Evolutionary conservation across 2,797 vertebrate genomes (phyloP), one percentile per base, ranked within the genome.

Genomic region (Botia kubotai): DNA sequence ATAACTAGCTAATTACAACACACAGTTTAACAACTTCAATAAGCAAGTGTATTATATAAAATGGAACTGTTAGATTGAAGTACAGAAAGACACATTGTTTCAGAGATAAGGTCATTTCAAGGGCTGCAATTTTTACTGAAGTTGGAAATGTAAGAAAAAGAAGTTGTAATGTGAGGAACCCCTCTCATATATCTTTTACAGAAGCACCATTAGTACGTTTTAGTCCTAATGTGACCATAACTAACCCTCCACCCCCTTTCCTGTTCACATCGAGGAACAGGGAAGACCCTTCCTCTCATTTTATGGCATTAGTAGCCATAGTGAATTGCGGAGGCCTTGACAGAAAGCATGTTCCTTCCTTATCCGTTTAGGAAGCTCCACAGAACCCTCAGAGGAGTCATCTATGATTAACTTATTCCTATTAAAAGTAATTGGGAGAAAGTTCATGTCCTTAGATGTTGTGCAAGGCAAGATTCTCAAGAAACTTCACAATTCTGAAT

Each of bases 371-470:
- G 97, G 96, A 98, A 97, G 93, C 95, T 85, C 91, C 92, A 85
- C 84, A 43, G 21, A 91, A 90, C 91, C 92, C 97, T 94, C 96
- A 89, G 87, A 95, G 93, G 96, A 96, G 94, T 92, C 95, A 95
- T 97, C 93, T 95, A 88, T 92, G 75, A 91, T 94, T 95, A 94
- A 94, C 93, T 94, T 79, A 90, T 93, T 95, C 94, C 96, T 97
- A 97, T 97, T 97, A 96, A 95, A 97, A 96, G 95, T 92, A 96
- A 95, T 94, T 91, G 89, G 91, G 94, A 89, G 92, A 96, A 95
- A 96, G 97, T 96, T 98, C 95, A 94, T 88, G 95, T 95, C 95
- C 95, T 97, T 92, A 94, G 91, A 95, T 95, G 92, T 95, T 93
- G 93, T 94, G 91, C 91, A 95, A 95, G 92, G 77, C 81, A 83